phyloP scores from a whole-genome alignment of 2,888 invertebrate species.

The Synanthedon myopaeformis region DNA sequence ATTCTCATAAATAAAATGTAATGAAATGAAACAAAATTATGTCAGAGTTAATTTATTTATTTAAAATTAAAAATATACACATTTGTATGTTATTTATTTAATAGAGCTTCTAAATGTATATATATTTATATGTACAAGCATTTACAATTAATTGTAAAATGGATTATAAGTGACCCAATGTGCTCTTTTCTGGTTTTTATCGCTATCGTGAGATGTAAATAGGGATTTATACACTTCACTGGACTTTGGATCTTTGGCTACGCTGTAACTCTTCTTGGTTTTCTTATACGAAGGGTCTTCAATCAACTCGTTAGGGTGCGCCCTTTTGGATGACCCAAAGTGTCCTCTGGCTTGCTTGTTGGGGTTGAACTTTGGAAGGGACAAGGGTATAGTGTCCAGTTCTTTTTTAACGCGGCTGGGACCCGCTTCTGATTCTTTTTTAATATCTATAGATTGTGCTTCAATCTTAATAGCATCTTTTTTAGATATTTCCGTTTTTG shows the following conservation, averaged over 20 bases:
- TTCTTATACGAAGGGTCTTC: constrained; percentile 81
- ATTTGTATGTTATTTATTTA: no score
- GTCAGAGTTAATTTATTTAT: no score
- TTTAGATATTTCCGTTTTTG: constrained; percentile 35
- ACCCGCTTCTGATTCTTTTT: constrained; percentile 44
- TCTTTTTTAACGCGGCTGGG: constrained; percentile 46
- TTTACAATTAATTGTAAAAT: constrained; percentile 78
- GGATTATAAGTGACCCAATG: constrained; percentile 99
- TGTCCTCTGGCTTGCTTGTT: constrained; percentile 52
- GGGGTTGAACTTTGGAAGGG: constrained; percentile 55
- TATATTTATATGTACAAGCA: no score
- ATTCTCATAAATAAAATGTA: no score
- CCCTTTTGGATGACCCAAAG: constrained; percentile 55
- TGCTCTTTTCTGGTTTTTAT: constrained; percentile 87
- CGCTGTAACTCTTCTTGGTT: constrained; percentile 83
- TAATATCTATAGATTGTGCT: constrained; percentile 21
- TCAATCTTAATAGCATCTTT: constrained; percentile 28
- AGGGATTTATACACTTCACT: constrained; percentile 94
- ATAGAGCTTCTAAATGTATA: no score
- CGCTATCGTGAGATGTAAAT: constrained; percentile 91
- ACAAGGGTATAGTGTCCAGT: constrained; percentile 55
- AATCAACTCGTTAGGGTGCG: constrained; percentile 40
- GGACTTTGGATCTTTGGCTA: constrained; percentile 90
- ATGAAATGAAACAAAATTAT: no score
- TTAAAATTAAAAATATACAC: no score